These are phyloP conservation scores for Ditylenchus weischeri DNA, from an alignment of 2,888 invertebrate species.

Conservation along the genomic window DNA sequence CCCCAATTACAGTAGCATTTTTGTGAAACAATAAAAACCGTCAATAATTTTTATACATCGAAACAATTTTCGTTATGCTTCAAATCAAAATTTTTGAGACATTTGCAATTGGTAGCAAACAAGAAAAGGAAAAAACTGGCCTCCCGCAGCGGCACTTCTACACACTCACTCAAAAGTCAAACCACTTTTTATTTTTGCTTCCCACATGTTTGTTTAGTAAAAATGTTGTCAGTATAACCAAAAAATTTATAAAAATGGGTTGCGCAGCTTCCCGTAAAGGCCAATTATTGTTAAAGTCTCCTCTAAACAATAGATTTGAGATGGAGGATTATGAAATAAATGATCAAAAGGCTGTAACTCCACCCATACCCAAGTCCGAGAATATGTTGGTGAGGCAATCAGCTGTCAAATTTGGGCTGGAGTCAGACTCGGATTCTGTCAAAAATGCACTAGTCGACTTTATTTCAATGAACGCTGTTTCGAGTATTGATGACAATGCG, in stretches of 20 bases:
- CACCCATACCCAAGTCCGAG: too few species aligned
- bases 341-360: not conserved
- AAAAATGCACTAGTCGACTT: slow-evolving; percentile 5
- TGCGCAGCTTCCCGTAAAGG: slow-evolving; percentile 1
- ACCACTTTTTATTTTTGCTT: not conserved
- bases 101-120: not conserved
- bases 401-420: not conserved
- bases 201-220: too few species aligned
- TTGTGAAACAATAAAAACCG: not conserved
- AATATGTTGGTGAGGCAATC: too few species aligned
- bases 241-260: not conserved
- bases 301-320: not conserved
- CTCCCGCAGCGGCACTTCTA: too few species aligned
- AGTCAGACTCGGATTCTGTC: slow-evolving; percentile 1
- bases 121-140: too few species aligned
- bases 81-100: not conserved
- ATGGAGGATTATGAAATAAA: not conserved
- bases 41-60: not conserved
- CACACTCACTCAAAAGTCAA: not conserved
- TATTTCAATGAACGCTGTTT: not conserved
- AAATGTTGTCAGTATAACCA: too few species aligned
- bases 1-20: too few species aligned
- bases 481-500: slow-evolving; percentile 6
- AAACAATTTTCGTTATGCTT: not conserved
- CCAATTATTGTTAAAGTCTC: not conserved